A percentile compares a stretch with the other conserved stretches of the same genome.
phyloP scores from a whole-genome alignment of 2,888 invertebrate genomes.

The Ephialtes manifestator region DNA sequence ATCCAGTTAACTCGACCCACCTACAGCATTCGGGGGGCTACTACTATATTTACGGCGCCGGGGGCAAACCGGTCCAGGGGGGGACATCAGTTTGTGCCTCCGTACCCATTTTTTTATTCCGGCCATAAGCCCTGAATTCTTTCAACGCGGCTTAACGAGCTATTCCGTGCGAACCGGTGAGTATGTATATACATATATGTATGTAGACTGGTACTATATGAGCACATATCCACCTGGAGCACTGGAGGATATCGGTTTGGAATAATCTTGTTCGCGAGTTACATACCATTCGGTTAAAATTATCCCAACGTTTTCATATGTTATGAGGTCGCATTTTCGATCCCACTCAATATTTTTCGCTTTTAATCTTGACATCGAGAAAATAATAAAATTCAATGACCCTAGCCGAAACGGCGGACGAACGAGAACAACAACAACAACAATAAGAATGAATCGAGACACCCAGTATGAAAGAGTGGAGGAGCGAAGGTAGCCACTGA shows the following conservation, averaged over 20 bases:
- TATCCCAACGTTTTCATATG: slow-evolving; percentile 36
- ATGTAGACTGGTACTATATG: slow-evolving; percentile 8
- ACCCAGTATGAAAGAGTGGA: slow-evolving; percentile 59
- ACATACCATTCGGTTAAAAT: slow-evolving; percentile 45
- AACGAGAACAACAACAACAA: slow-evolving; percentile 46
- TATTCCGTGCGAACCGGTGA: slow-evolving; percentile 33
- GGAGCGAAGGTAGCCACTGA: slow-evolving; percentile 65
- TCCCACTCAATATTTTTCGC: slow-evolving; percentile 30
- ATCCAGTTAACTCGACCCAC: slow-evolving; percentile 64
- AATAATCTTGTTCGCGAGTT: slow-evolving; percentile 55
- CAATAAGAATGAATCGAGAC: slow-evolving; percentile 60
- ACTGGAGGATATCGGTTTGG: slow-evolving; percentile 29
- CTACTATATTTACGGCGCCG: slow-evolving; percentile 73
- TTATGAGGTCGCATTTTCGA: slow-evolving; percentile 41
- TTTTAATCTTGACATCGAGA: slow-evolving; percentile 43
- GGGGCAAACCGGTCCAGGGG: slow-evolving; percentile 77
- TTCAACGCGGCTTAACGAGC: slow-evolving; percentile 67
- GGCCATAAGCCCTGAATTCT: slow-evolving; percentile 66
- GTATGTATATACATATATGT: not conserved
- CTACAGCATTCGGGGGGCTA: slow-evolving; percentile 68
- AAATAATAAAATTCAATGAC: slow-evolving; percentile 71
- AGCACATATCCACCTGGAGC: slow-evolving; percentile 32
- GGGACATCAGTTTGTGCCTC: slow-evolving; percentile 33
- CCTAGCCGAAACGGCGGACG: slow-evolving; percentile 12
- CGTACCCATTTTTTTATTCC: slow-evolving; percentile 59